Conservation (phyloP, 2,888 invertebrate species). For the Allophyes oxyacanthae region DNA sequence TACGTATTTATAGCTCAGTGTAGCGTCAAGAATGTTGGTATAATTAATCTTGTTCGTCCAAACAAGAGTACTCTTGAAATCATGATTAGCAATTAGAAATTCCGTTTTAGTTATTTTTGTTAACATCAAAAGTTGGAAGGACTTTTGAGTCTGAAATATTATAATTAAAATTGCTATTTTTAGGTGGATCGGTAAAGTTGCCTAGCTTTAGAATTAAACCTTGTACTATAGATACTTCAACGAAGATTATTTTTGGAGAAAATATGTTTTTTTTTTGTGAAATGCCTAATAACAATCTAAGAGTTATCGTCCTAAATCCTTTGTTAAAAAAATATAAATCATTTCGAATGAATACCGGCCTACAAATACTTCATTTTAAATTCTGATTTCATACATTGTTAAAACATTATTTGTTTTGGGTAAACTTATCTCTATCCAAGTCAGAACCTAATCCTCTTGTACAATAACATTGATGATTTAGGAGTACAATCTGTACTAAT, state of each 20-base stretch:
- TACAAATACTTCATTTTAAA: constrained; percentile 31
- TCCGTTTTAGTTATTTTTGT: constrained; percentile 35
- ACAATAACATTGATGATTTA: constrained; percentile 31
- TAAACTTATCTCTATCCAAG: constrained; percentile 6
- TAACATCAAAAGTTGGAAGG: constrained; percentile 25
- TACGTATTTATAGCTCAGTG: constrained; percentile 1
- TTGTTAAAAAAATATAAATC: constrained; percentile 44
- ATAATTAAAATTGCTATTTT: neutral
- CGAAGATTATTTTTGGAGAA: too few relatives aligned
- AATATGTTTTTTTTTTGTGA: neutral
- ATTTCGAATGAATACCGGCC: constrained; percentile 22
- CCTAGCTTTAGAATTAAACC: too few relatives aligned
- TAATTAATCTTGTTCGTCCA: constrained; percentile 32
- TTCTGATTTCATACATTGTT: constrained; percentile 22
- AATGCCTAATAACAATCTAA: constrained; percentile 16
- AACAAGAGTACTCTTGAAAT: constrained; percentile 44
- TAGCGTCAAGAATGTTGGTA: neutral
- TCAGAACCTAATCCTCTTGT: constrained; percentile 34
- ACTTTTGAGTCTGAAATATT: constrained; percentile 1
- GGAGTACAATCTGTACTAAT: neutral
- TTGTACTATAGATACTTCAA: too few relatives aligned
- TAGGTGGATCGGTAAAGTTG: too few relatives aligned
- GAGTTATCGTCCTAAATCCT: constrained; percentile 30
- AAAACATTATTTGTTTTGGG: constrained; percentile 29
- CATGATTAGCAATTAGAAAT: constrained; percentile 44